Evolutionary conservation across 2,888 invertebrate genomes (phyloP).

Genomic region (Aphodius granarius): DNA sequence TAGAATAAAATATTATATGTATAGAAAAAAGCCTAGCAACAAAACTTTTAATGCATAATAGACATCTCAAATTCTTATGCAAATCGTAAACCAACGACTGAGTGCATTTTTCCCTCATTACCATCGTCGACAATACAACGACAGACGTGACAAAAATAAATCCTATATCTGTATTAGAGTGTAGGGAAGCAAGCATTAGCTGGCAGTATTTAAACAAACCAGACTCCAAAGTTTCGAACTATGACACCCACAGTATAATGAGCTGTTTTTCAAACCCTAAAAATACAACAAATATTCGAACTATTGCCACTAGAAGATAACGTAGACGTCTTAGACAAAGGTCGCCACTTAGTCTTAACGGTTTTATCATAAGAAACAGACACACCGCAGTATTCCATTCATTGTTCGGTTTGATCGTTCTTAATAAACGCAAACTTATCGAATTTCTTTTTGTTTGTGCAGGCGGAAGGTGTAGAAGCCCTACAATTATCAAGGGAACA

Average conservation of each 20-base stretch:
- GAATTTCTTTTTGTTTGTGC: neutral
- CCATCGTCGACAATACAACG: too few species aligned
- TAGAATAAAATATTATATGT: too few species aligned
- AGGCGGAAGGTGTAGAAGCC: constrained; percentile 11
- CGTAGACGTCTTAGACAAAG: too few species aligned
- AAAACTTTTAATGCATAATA: too few species aligned
- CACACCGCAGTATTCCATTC: neutral
- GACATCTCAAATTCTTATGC: neutral
- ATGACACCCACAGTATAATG: neutral
- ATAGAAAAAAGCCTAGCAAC: too few species aligned
- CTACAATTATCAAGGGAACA: constrained; percentile 1
- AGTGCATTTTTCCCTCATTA: neutral
- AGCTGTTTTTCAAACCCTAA: neutral
- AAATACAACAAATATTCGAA: neutral
- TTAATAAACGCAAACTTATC: neutral
- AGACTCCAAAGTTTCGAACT: neutral
- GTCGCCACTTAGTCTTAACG: too few species aligned
- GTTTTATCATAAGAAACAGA: neutral
- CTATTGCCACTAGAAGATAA: neutral
- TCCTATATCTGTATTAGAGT: neutral
- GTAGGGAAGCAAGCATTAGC: too few species aligned
- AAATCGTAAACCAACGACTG: neutral
- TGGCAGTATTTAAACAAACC: too few species aligned
- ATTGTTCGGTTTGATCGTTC: neutral
- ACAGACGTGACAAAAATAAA: neutral